These are phyloP conservation scores for Caenorhabditis macrosperma DNA, from an alignment of 2,888 invertebrate genomes.

Conservation along the genomic window DNA sequence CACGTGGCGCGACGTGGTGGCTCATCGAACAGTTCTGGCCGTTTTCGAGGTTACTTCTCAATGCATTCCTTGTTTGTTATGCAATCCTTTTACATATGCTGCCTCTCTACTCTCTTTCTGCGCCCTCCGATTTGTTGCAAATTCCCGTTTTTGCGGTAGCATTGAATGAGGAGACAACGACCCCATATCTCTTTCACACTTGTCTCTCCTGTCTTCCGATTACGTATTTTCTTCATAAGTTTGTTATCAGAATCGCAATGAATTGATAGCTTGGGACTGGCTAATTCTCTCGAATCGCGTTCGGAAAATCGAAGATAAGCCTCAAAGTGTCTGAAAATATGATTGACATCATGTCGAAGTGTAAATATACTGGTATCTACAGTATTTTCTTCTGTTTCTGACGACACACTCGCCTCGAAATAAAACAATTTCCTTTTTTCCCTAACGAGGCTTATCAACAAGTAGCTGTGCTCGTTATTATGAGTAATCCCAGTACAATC, in stretches of 20 bases:
- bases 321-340: not conserved
- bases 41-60: constrained; percentile 7
- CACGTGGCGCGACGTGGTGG: constrained; percentile 3
- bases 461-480: no score
- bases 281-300: constrained; percentile 1
- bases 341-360: not conserved
- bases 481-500: not conserved
- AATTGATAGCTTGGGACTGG: not conserved
- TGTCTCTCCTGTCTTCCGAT: not conserved
- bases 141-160: constrained; percentile 12
- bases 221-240: not conserved
- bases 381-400: no score
- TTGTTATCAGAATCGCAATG: not conserved
- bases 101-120: not conserved
- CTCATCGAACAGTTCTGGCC: not conserved
- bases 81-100: constrained; percentile 3
- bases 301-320: not conserved
- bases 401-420: no score
- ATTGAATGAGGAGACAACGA: constrained; percentile 2
- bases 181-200: constrained; percentile 22
- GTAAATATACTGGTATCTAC: not conserved
- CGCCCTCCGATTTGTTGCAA: constrained; percentile 14
- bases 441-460: no score
- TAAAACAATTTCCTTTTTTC: no score
- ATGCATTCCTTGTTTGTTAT: constrained; percentile 33